Conservation (phyloP, 2,797 vertebrate species). For the Tamandua tetradactyla region DNA sequence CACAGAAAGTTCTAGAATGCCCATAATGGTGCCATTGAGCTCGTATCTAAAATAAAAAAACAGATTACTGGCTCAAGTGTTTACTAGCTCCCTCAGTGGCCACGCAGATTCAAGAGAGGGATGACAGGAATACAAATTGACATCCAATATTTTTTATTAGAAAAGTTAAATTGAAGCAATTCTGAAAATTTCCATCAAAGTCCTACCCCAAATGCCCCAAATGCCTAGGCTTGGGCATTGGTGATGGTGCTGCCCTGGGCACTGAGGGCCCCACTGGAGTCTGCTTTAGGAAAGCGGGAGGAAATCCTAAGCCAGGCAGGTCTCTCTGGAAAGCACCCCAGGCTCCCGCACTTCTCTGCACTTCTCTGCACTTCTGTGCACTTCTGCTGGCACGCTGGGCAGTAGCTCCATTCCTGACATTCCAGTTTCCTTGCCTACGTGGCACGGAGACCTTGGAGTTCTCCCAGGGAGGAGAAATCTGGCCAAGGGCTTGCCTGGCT, state of each 20-base stretch:
- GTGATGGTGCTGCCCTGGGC: neutral
- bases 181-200: neutral
- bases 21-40: neutral
- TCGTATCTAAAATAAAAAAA: neutral
- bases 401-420: neutral
- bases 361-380: neutral
- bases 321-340: neutral
- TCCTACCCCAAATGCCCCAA: too few species aligned
- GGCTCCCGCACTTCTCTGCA: neutral
- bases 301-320: neutral
- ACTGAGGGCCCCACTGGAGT: neutral
- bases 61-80: neutral
- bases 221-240: neutral
- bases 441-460: neutral
- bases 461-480: neutral
- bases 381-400: neutral
- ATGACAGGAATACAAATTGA: neutral
- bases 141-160: neutral
- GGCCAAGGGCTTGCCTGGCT: neutral
- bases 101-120: neutral
- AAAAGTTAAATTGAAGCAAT: conserved; percentile 8
- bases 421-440: neutral
- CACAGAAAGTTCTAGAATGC: neutral
- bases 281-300: neutral
- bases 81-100: neutral